Percentiles rank a stretch among this genome's conserved stretches.
Conservation (phyloP, 2,113 vertebrate species). For the Spermophilus dauricus region DNA sequence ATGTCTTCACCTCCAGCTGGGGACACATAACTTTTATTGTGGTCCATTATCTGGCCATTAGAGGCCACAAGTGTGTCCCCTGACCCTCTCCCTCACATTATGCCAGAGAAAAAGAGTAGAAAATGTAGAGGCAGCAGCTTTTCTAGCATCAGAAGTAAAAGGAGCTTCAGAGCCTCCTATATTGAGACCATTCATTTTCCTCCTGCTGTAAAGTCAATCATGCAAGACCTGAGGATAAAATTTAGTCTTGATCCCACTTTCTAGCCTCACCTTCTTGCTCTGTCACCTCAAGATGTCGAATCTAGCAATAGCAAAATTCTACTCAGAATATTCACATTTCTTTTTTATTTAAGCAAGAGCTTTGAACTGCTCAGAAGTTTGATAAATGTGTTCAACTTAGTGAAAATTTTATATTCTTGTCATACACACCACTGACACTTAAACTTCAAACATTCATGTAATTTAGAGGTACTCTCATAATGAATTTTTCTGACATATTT, state of each 20-base stretch:
- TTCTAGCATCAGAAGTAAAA: conserved; percentile 55
- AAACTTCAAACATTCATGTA: neutral
- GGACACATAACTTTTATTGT: conserved; percentile 83
- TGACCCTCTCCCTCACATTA: conserved; percentile 77
- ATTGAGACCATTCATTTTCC: conserved; percentile 84
- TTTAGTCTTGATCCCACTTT: neutral
- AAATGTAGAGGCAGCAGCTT: conserved; percentile 81
- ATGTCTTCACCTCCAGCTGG: conserved; percentile 72
- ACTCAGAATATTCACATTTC: neutral
- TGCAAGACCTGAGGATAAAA: conserved; percentile 39
- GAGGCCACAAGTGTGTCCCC: conserved; percentile 77
- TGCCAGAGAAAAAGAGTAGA: conserved; percentile 71
- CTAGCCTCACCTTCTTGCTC: neutral
- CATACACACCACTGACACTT: neutral
- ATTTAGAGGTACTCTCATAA: conserved; percentile 37
- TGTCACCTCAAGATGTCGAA: neutral
- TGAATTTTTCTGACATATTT: neutral
- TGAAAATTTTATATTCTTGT: conserved; percentile 33
- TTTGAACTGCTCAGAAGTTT: conserved; percentile 17
- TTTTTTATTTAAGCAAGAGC: neutral
- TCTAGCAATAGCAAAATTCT: neutral
- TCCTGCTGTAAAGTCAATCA: conserved; percentile 63
- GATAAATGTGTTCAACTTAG: neutral
- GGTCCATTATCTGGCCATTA: conserved; percentile 75
- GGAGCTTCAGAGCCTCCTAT: conserved; percentile 39